A percentile compares a stretch with the other conserved stretches of the same genome.
Evolutionary conservation across 2,888 invertebrate species (phyloP).

Genomic region (Leptinotarsa haldemani): DNA sequence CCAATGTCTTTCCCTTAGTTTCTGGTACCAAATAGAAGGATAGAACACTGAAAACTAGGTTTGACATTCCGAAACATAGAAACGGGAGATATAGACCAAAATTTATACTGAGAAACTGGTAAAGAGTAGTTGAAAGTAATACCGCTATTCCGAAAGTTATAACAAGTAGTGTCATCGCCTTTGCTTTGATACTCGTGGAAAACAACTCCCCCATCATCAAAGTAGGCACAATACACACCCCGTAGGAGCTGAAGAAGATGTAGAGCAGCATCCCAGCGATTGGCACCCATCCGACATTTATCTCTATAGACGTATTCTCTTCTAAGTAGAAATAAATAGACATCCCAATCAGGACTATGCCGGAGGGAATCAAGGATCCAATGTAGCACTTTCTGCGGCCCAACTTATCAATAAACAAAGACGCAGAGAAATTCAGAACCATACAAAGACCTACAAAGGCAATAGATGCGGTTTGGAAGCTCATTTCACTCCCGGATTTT

Average conservation of each 20-base stretch:
- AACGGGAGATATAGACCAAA: conserved; percentile 56
- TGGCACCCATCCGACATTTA: conserved; percentile 50
- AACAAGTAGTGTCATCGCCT: conserved; percentile 50
- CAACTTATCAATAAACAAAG: conserved; percentile 53
- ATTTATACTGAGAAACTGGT: conserved; percentile 53
- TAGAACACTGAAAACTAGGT: conserved; percentile 49
- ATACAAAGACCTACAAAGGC: conserved; percentile 49
- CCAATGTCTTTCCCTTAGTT: conserved; percentile 59
- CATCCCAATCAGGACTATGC: conserved; percentile 48
- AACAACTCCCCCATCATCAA: conserved; percentile 55
- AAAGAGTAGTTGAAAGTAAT: conserved; percentile 53
- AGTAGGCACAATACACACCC: conserved; percentile 55
- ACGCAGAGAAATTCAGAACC: conserved; percentile 43
- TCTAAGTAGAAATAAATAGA: conserved; percentile 53
- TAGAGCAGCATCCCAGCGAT: conserved; percentile 54
- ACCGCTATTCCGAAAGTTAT: conserved; percentile 51
- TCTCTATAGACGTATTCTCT: not conserved
- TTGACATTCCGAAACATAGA: conserved; percentile 53
- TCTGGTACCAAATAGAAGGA: conserved; percentile 57
- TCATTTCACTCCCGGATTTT: conserved; percentile 57
- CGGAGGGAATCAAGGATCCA: conserved; percentile 51
- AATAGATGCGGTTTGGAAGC: conserved; percentile 55
- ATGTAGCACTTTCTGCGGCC: conserved; percentile 55
- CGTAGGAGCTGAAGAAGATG: conserved; percentile 50
- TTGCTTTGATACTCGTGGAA: conserved; percentile 53